Percentiles rank a stretch among this genome's conserved stretches.
Conservation (phyloP, 1,140 invertebrate species). For the Hycleus phaleratus region DNA sequence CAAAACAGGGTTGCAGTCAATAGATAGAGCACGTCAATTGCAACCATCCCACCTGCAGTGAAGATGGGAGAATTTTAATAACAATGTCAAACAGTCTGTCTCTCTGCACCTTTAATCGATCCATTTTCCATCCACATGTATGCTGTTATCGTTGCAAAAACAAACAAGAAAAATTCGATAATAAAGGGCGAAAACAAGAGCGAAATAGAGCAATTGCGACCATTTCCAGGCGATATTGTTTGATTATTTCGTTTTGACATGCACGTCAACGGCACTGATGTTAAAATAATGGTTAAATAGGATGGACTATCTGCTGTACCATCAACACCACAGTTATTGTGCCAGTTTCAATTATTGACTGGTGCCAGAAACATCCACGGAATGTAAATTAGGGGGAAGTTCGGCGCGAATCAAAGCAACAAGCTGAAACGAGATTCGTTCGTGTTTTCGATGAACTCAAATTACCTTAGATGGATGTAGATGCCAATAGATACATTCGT, state of each 20-base stretch:
- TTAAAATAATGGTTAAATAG: background rate
- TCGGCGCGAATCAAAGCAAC: slow-evolving; percentile 26
- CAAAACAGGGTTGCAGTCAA: background rate
- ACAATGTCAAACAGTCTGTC: slow-evolving; percentile 3
- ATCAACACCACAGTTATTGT: background rate
- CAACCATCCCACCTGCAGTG: slow-evolving; percentile 26
- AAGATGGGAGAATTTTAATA: slow-evolving; percentile 19
- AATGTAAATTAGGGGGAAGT: slow-evolving; percentile 31
- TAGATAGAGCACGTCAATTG: slow-evolving; percentile 25
- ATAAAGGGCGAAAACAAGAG: background rate
- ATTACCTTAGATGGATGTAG: too few relatives aligned
- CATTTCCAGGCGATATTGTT: slow-evolving; percentile 7
- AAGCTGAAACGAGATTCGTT: slow-evolving; percentile 17
- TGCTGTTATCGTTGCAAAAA: background rate
- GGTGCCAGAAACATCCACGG: slow-evolving; percentile 24
- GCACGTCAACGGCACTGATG: slow-evolving; percentile 4
- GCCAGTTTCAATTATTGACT: slow-evolving; percentile 26
- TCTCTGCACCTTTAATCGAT: background rate
- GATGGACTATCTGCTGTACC: background rate
- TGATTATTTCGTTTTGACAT: slow-evolving; percentile 14
- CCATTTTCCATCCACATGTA: too few relatives aligned
- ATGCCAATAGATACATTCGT: too few relatives aligned
- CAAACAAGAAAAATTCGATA: background rate
- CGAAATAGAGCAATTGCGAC: too few relatives aligned
- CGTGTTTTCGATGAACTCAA: too few relatives aligned